Percentiles rank a stretch among this genome's conserved stretches.
These are phyloP conservation scores for Mermis nigrescens DNA, from an alignment of 2,888 invertebrate genomes.

Conservation along the genomic window DNA sequence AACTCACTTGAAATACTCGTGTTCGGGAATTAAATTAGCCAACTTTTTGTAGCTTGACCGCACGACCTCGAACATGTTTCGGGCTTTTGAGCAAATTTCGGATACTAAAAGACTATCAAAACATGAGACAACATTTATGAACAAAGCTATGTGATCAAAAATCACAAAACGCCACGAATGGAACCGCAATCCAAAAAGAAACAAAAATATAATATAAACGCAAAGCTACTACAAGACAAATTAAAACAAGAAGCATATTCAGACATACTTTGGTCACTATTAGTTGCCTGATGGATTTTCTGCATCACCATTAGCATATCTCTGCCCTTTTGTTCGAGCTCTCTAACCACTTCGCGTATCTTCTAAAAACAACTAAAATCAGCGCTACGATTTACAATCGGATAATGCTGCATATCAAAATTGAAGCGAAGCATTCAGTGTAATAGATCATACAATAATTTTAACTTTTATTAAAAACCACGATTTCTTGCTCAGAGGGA, in stretches of 20 bases:
- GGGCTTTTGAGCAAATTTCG: conserved; percentile 44
- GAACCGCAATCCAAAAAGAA: too few species aligned
- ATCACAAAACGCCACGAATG: too few species aligned
- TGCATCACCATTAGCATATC: conserved; percentile 60
- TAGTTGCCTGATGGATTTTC: conserved; percentile 53
- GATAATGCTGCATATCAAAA: too few species aligned
- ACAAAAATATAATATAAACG: too few species aligned
- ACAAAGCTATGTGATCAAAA: too few species aligned
- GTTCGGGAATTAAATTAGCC: not conserved
- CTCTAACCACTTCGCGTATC: conserved; percentile 50
- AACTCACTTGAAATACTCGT: conserved; percentile 10
- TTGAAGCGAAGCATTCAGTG: too few species aligned
- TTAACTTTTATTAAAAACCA: too few species aligned
- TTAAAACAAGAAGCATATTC: too few species aligned
- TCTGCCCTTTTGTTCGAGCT: conserved; percentile 55
- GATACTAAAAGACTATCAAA: not conserved
- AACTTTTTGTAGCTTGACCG: conserved; percentile 32
- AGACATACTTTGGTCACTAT: conserved; percentile 35
- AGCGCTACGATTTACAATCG: conserved; percentile 1
- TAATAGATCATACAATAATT: too few species aligned
- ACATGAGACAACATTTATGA: too few species aligned
- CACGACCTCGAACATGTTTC: conserved; percentile 48
- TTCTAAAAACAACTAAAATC: conserved; percentile 26
- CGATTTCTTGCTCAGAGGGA: too few species aligned
- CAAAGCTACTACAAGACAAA: too few species aligned